Base-by-base conservation (phyloP, 53 echinoderm and acorn worm genomes). In the Paelopatides confundens region DNA sequence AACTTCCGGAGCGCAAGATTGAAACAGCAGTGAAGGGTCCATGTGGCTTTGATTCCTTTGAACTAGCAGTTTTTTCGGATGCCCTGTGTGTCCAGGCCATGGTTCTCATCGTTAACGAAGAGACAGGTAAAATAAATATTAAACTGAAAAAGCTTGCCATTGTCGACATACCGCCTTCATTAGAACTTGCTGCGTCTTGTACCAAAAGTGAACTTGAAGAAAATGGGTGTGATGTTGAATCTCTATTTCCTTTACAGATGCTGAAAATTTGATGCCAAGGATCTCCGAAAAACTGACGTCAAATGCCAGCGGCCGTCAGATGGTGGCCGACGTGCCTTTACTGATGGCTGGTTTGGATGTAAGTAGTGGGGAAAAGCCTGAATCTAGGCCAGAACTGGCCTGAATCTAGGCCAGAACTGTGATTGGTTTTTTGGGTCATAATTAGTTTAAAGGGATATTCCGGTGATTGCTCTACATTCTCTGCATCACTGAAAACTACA, bases 241-340 rank as follows among this genome's bases (percentile, higher is more conserved):
- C n/a, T n/a, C n/a, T n/a, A n/a, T n/a, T n/a, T n/a, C 15, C 24
- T 4, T 58, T 21, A 76, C 32, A 93, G 97, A 95, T 62, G 97
- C 92, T 37, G 97, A 97, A 71, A 92, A 92, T 83, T 81, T 97
- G 50, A 90, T 97, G 18, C 88, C 92, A 15, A 82, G 93, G 52
- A 85, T 97, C 40, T 91, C 93, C 32, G 97, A 97, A 54, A 97
- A 95, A 78, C 35, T 97, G 35, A 88, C 89, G 30, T 88, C 95
- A 35, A 88, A 86, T 51, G 85, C 89, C 12, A 93, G 95, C 30
- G 92, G 90, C 3, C 87, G 85, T n/a, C 94, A 97, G 26, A 85
- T 97, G 58, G 48, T 97, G 23, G 95, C 97, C 17, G 95, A 97
- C 70, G 93, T 95, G 79, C 97, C 97, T 0, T 84, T 97, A 36